Evolutionary conservation across 2,888 invertebrate species (phyloP).

Genomic region (Panzeria rudis): DNA sequence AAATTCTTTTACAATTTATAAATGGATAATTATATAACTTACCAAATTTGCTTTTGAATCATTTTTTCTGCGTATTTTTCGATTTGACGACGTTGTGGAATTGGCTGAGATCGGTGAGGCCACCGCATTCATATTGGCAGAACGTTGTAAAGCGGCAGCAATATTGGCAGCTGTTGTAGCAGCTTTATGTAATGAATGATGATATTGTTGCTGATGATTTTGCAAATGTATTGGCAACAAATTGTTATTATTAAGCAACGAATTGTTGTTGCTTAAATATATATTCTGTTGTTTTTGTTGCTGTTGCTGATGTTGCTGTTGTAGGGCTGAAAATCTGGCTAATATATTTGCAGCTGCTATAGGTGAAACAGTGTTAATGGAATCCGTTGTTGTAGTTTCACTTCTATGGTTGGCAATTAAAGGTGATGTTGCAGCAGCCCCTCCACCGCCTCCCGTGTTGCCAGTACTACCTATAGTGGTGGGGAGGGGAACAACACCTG

Average conservation of each 20-base stretch:
- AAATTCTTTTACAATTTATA: not conserved
- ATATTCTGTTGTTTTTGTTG: constrained; percentile 56
- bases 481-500: constrained; percentile 67
- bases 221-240: constrained; percentile 77
- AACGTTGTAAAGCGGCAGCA: constrained; percentile 78
- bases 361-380: constrained; percentile 39
- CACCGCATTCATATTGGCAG: constrained; percentile 84
- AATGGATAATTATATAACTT: constrained; percentile 58
- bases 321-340: constrained; percentile 72
- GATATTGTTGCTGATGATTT: constrained; percentile 74
- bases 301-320: constrained; percentile 76
- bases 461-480: constrained; percentile 55
- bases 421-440: constrained; percentile 65
- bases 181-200: constrained; percentile 76
- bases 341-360: constrained; percentile 55
- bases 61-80: constrained; percentile 89
- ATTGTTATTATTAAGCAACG: constrained; percentile 77
- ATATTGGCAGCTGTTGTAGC: constrained; percentile 76
- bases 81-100: constrained; percentile 86
- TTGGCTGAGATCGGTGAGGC: constrained; percentile 84
- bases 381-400: constrained; percentile 72
- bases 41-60: constrained; percentile 85
- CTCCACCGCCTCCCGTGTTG: constrained; percentile 62
- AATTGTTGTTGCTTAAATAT: constrained; percentile 73
- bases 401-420: constrained; percentile 59